A percentile compares a stretch with the other conserved stretches of the same genome.
Conservation (phyloP, 2,888 invertebrate genomes). For the Lacanobia wlatinum region DNA sequence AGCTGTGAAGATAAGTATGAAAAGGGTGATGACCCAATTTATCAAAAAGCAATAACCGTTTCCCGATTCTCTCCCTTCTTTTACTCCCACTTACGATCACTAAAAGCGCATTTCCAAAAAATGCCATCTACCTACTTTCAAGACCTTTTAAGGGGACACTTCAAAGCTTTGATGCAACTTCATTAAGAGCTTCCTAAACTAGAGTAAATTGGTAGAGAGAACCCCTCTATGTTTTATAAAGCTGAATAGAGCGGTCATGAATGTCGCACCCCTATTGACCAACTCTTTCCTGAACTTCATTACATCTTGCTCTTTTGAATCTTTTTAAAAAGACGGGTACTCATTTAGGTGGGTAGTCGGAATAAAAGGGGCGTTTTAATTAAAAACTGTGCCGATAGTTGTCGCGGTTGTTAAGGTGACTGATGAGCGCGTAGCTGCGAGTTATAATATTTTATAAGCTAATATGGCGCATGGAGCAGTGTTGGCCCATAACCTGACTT, state of each 20-base stretch:
- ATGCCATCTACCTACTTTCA: constrained; percentile 11
- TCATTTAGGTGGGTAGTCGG: constrained; percentile 25
- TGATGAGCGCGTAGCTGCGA: constrained; percentile 2
- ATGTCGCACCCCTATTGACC: constrained; percentile 57
- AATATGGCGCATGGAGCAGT: not conserved
- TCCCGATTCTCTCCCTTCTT: no score
- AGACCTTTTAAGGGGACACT: constrained; percentile 50
- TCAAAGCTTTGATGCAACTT: constrained; percentile 61
- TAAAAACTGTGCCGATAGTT: constrained; percentile 26
- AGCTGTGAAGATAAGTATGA: not conserved
- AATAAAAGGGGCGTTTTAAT: constrained; percentile 44
- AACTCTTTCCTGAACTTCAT: constrained; percentile 54
- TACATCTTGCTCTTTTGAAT: constrained; percentile 57
- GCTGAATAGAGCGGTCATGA: constrained; percentile 49
- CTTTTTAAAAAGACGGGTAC: constrained; percentile 39
- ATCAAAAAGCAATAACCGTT: not conserved
- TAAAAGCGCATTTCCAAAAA: constrained; percentile 41
- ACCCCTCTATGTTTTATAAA: constrained; percentile 48
- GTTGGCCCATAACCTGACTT: not conserved
- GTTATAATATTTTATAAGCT: not conserved
- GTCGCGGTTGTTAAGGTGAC: not conserved
- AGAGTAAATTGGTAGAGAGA: constrained; percentile 55
- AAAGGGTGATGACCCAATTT: not conserved
- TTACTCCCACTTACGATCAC: not conserved
- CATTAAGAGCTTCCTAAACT: constrained; percentile 54